These are phyloP conservation scores for Orchesella cincta DNA, from an alignment of 1,140 invertebrate species.

Conservation along the genomic window DNA sequence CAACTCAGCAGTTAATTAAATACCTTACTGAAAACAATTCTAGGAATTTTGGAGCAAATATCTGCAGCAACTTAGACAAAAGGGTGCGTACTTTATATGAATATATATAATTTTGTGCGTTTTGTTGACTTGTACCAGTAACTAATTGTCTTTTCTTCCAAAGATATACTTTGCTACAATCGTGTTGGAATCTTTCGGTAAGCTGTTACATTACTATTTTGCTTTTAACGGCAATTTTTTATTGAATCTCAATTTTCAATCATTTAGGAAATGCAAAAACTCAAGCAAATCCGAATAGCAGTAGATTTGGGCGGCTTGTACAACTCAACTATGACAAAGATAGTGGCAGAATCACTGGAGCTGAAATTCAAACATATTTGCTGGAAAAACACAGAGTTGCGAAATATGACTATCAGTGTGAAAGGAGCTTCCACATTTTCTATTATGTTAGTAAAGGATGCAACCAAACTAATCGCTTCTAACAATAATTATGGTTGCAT, in stretches of 20 bases:
- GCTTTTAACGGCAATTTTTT: neutral
- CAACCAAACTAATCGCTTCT: too few species aligned
- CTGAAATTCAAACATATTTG: slow-evolving; percentile 66
- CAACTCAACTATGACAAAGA: slow-evolving; percentile 60
- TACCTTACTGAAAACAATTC: slow-evolving; percentile 54
- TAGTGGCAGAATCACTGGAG: slow-evolving; percentile 62
- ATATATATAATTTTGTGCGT: neutral
- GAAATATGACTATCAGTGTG: slow-evolving; percentile 52
- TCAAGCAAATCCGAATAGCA: slow-evolving; percentile 64
- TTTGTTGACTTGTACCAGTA: slow-evolving; percentile 26
- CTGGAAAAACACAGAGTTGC: slow-evolving; percentile 64
- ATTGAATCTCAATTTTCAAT: too few species aligned
- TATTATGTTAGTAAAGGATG: slow-evolving; percentile 60
- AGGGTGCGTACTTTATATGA: slow-evolving; percentile 33
- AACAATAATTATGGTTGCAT: too few species aligned
- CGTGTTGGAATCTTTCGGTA: slow-evolving; percentile 61
- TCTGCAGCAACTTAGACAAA: slow-evolving; percentile 40
- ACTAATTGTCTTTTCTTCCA: too few species aligned
- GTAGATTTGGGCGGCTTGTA: slow-evolving; percentile 62
- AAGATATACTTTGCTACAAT: slow-evolving; percentile 56
- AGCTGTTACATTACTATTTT: neutral
- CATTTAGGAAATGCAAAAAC: slow-evolving; percentile 65
- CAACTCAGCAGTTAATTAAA: slow-evolving; percentile 56
- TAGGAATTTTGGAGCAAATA: slow-evolving; percentile 24
- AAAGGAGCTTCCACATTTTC: slow-evolving; percentile 64